Percentiles rank a stretch among this genome's conserved stretches.
Evolutionary conservation across 2,113 vertebrate genomes (phyloP).

Genomic region (Thunnus maccoyii): DNA sequence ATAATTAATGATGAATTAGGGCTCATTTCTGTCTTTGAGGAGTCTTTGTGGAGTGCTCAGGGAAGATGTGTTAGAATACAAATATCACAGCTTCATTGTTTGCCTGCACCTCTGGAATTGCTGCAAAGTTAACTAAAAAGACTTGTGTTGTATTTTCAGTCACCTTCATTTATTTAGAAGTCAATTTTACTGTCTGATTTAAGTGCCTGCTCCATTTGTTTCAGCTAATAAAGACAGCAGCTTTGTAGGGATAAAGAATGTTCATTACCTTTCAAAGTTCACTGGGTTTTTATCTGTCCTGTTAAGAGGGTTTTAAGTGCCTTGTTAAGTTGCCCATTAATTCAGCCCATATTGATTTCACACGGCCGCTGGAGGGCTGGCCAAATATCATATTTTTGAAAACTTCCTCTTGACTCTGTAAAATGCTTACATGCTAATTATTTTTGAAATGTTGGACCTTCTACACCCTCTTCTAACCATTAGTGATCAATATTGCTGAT

Average conservation of each 20-base stretch:
- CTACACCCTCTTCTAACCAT: slow-evolving; percentile 37
- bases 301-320: slow-evolving; percentile 81
- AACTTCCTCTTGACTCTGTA: slow-evolving; percentile 49
- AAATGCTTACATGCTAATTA: slow-evolving; percentile 72
- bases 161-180: slow-evolving; percentile 71
- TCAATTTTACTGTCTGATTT: slow-evolving; percentile 67
- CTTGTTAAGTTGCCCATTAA: slow-evolving; percentile 82
- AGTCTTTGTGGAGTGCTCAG: slow-evolving; percentile 8
- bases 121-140: slow-evolving; percentile 22
- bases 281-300: slow-evolving; percentile 76
- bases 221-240: slow-evolving; percentile 72
- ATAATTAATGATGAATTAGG: slow-evolving; percentile 48
- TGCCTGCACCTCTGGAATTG: slow-evolving; percentile 4
- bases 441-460: slow-evolving; percentile 68
- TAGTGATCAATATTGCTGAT: slow-evolving; percentile 56
- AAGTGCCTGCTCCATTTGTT: slow-evolving; percentile 71
- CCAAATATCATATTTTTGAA: slow-evolving; percentile 75
- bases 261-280: slow-evolving; percentile 82
- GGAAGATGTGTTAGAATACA: slow-evolving; percentile 9
- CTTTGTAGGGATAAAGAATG: slow-evolving; percentile 72
- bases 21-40: slow-evolving; percentile 27
- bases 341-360: slow-evolving; percentile 76
- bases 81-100: neutral
- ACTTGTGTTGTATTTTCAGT: slow-evolving; percentile 46
- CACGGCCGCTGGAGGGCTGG: slow-evolving; percentile 28